Evolutionary conservation across 1,140 invertebrate genomes (phyloP).

Genomic region (Archivesica marissinica): DNA sequence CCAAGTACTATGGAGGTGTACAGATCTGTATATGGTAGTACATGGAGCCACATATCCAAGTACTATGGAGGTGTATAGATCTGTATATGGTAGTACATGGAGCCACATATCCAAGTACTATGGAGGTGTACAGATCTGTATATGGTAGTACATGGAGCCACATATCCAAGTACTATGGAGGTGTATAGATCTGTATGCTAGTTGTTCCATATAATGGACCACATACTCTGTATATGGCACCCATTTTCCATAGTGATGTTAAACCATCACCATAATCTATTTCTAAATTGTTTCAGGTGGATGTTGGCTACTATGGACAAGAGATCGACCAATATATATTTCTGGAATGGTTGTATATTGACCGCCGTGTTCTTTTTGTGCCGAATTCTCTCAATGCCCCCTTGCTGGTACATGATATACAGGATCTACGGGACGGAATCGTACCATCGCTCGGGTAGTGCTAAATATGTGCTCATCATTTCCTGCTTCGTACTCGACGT

Average conservation of each 20-base stretch:
- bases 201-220: neutral
- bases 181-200: no score
- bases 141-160: no score
- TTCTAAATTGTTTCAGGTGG: constrained; percentile 74
- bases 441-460: constrained; percentile 74
- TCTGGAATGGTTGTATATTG: constrained; percentile 80
- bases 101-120: no score
- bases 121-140: no score
- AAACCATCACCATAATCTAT: neutral
- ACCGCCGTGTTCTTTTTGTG: constrained; percentile 79
- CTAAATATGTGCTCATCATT: constrained; percentile 75
- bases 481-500: constrained; percentile 79
- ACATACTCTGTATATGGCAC: neutral
- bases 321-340: constrained; percentile 72
- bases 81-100: no score
- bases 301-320: constrained; percentile 75
- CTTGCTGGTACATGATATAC: constrained; percentile 80
- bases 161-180: no score
- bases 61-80: no score
- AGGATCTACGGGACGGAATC: constrained; percentile 74
- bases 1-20: no score
- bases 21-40: no score
- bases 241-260: neutral
- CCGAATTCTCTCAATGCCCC: constrained; percentile 79
- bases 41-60: no score